Evolutionary conservation across 2,113 vertebrate species (phyloP).

Genomic region (Grammomys surdaster): DNA sequence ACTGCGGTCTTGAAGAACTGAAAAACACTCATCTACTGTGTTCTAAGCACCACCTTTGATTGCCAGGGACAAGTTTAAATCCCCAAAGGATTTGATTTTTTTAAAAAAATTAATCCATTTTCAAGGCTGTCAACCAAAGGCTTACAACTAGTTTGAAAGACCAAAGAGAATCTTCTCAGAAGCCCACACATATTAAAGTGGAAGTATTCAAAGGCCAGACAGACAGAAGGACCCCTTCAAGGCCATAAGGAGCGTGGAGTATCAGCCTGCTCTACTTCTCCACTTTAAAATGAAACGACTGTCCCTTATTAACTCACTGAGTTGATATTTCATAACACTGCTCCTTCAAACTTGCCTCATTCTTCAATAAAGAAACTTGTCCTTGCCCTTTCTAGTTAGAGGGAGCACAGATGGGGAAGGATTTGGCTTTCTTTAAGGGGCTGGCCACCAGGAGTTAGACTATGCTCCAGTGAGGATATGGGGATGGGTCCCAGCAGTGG

Average conservation of each 20-base stretch:
- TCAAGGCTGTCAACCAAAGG: conserved; percentile 35
- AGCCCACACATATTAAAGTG: background rate
- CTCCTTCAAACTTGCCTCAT: background rate
- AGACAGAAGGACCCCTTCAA: background rate
- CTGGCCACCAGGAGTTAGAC: background rate
- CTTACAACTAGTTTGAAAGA: conserved; percentile 46
- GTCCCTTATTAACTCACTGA: background rate
- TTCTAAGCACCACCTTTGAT: conserved; percentile 34
- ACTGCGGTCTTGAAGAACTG: conserved; percentile 27
- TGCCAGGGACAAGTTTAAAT: conserved; percentile 52
- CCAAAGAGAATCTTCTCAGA: conserved; percentile 36
- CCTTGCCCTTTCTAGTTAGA: background rate
- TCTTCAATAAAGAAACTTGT: background rate
- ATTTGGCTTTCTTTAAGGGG: background rate
- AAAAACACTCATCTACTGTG: background rate
- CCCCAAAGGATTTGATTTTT: conserved; percentile 35
- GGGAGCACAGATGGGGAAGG: background rate
- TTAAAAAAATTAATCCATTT: conserved; percentile 41
- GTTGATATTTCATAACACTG: background rate
- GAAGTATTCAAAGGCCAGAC: background rate
- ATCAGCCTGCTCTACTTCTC: background rate
- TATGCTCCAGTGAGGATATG: background rate
- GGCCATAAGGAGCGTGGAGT: background rate
- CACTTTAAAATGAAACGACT: conserved; percentile 46
- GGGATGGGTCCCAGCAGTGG: background rate